phyloP scores from a whole-genome alignment of 2,797 vertebrate species.

The Pelodytes ibericus region DNA sequence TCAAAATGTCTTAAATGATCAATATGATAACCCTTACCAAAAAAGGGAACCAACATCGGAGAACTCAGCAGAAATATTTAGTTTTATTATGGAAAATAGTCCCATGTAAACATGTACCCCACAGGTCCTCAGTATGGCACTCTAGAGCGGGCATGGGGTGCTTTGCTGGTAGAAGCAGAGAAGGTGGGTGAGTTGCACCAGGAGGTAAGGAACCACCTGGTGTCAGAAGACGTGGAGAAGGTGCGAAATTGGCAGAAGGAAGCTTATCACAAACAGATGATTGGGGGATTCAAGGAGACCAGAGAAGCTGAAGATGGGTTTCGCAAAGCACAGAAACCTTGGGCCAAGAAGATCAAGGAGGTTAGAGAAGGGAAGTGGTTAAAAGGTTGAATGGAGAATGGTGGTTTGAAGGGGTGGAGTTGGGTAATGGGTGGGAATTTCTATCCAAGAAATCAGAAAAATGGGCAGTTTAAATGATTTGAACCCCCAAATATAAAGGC shows the following conservation, averaged over 20 bases:
- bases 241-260: slow-evolving; percentile 99
- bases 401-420: no score
- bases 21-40: no score
- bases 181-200: slow-evolving; percentile 96
- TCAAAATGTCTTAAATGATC: no score
- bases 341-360: slow-evolving; percentile 98
- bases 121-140: slow-evolving; percentile 96
- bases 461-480: no score
- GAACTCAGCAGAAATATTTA: background rate
- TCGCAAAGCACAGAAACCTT: slow-evolving; percentile 96
- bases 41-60: no score
- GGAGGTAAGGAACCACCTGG: slow-evolving; percentile 87
- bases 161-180: slow-evolving; percentile 89
- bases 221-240: slow-evolving; percentile 92
- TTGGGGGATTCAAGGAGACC: slow-evolving; percentile 97
- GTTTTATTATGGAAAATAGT: background rate
- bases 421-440: no score
- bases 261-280: slow-evolving; percentile 97
- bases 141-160: slow-evolving; percentile 89
- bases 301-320: slow-evolving; percentile 96
- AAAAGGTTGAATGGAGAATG: background rate
- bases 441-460: no score
- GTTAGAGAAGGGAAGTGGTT: slow-evolving; percentile 65
- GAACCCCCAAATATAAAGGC: background rate
- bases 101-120: background rate